phyloP scores from a whole-genome alignment of 2,797 vertebrate genomes.

The Sebastes hubbsi region DNA sequence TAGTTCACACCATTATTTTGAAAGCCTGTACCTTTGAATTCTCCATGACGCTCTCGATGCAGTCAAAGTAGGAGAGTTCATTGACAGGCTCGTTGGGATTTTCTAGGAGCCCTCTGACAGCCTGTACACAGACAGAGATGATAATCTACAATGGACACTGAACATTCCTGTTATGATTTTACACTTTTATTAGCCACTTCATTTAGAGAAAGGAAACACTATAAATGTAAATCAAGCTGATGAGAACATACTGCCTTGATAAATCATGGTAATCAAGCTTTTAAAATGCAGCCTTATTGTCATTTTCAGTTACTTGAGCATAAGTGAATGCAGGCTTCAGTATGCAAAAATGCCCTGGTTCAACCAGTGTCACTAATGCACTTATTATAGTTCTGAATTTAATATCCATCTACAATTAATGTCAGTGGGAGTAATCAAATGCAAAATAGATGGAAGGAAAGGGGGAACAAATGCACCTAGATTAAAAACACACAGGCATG shows the following conservation, averaged over 20 bases:
- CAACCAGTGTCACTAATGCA: background rate
- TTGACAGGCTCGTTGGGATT: conserved; percentile 96
- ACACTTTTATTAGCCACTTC: conserved; percentile 25
- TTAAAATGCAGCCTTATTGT: conserved; percentile 11
- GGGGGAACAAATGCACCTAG: background rate
- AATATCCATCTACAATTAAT: conserved; percentile 11
- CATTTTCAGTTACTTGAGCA: background rate
- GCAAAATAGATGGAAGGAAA: conserved; percentile 3
- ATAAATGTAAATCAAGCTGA: conserved; percentile 26
- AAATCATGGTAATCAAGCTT: conserved; percentile 5
- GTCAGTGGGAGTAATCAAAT: background rate
- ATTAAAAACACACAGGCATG: conserved; percentile 14
- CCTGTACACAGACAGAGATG: conserved; percentile 76
- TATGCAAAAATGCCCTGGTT: conserved; percentile 13
- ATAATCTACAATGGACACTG: background rate
- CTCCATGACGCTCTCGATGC: conserved; percentile 98
- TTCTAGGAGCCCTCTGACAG: conserved; percentile 94
- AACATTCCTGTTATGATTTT: background rate
- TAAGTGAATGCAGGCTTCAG: background rate
- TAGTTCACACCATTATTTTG: background rate
- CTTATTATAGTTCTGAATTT: background rate
- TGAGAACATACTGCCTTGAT: conserved; percentile 2
- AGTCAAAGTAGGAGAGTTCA: conserved; percentile 98
- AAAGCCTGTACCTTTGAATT: conserved; percentile 92
- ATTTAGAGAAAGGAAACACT: conserved; percentile 22